Evolutionary conservation across 1,140 invertebrate species (phyloP).

Genomic region (Bombyx mori): ASM3026992v2 NC_085132.1:2941001-2941500

Average conservation of each 20-base stretch:
- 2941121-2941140: constrained; percentile 68
- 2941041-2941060: no score
- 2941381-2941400: no score
- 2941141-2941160: constrained; percentile 61
- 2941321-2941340: background rate
- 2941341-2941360: no score
- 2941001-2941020: no score
- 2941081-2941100: constrained; percentile 67
- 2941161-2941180: constrained; percentile 62
- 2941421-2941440: no score
- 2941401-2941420: no score
- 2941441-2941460: no score
- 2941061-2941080: no score
- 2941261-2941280: constrained; percentile 43
- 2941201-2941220: constrained; percentile 66
- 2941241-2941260: constrained; percentile 58
- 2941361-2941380: no score
- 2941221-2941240: constrained; percentile 52
- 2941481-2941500: no score
- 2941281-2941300: constrained; percentile 13
- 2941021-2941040: no score
- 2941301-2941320: constrained; percentile 27
- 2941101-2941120: constrained; percentile 67
- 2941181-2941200: constrained; percentile 68
- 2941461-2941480: no score